Percentiles rank a stretch among this genome's conserved stretches.
Evolutionary conservation across 2,797 vertebrate species (phyloP).

Genomic region (Craterocephalus amniculus): DNA sequence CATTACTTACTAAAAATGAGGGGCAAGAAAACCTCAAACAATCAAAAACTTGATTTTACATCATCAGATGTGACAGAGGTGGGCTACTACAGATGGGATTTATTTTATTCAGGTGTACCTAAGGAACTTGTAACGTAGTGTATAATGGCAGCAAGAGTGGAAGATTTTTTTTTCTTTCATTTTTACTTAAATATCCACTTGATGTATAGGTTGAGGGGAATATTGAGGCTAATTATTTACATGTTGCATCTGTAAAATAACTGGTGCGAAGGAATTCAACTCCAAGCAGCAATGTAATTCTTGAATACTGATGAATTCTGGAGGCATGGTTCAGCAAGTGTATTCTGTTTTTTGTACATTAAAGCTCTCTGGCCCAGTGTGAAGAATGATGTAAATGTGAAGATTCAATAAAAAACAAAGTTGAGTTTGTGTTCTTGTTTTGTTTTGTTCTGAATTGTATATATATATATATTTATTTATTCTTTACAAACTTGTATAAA

Average conservation of each 20-base stretch:
- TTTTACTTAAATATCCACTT: conserved; percentile 57
- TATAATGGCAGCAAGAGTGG: conserved; percentile 16
- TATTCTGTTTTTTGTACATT: conserved; percentile 53
- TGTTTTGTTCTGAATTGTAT: neutral
- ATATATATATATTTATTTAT: no score
- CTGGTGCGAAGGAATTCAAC: conserved; percentile 25
- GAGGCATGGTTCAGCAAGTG: conserved; percentile 29
- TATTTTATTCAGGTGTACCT: conserved; percentile 19
- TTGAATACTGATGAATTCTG: conserved; percentile 52
- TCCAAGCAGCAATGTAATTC: conserved; percentile 25
- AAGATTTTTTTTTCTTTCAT: conserved; percentile 27
- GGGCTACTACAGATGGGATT: neutral
- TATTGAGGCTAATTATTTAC: conserved; percentile 31
- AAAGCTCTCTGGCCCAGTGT: conserved; percentile 29
- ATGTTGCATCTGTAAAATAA: conserved; percentile 36
- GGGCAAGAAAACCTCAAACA: neutral
- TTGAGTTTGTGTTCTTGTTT: conserved; percentile 27
- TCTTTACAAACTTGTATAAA: no score
- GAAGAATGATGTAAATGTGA: conserved; percentile 67
- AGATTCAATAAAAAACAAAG: conserved; percentile 56
- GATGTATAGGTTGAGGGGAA: conserved; percentile 29
- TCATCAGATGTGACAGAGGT: neutral
- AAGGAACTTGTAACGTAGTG: conserved; percentile 29
- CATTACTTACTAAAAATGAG: neutral
- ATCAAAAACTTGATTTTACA: neutral